Percentiles rank a stretch among this genome's conserved stretches.
phyloP scores from a whole-genome alignment of 2,113 vertebrate species.

The Tiliqua scincoides region DNA sequence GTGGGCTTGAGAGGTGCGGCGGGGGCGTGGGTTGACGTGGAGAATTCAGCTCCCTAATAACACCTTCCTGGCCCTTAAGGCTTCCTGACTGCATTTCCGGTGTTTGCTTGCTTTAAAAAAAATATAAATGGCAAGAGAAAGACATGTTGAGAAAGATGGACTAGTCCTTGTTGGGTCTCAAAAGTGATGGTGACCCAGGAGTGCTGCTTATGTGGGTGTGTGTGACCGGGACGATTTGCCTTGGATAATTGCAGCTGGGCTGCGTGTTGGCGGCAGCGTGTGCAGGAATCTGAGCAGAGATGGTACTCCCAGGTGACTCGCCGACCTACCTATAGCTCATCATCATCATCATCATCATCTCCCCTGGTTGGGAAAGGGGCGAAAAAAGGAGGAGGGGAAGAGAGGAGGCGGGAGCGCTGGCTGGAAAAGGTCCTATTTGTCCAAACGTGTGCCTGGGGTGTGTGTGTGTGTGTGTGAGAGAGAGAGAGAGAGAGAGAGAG shows the following conservation, averaged over 20 bases:
- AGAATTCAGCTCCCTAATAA: background rate
- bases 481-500: slow-evolving; percentile 27
- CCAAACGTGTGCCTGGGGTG: slow-evolving; percentile 62
- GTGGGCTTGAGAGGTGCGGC: background rate
- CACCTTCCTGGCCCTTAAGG: background rate
- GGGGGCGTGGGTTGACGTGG: slow-evolving; percentile 1
- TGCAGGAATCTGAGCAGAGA: slow-evolving; percentile 2
- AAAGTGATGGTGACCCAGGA: background rate
- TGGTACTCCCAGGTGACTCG: slow-evolving; percentile 71
- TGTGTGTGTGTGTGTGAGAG: background rate
- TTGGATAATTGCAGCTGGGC: slow-evolving; percentile 5
- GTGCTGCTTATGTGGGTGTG: slow-evolving; percentile 17
- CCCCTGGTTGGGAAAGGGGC: background rate
- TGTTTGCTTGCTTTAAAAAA: background rate
- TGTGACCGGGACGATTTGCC: background rate
- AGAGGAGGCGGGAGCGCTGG: background rate
- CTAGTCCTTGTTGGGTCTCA: background rate
- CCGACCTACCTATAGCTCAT: slow-evolving; percentile 45
- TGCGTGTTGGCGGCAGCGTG: slow-evolving; percentile 6
- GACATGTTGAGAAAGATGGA: background rate
- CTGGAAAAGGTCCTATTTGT: slow-evolving; percentile 1
- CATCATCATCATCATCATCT: too few relatives aligned
- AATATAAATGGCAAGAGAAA: too few relatives aligned
- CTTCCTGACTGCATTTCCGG: background rate
- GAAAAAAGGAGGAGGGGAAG: slow-evolving; percentile 5